Percentiles rank a stretch among this genome's conserved stretches.
Conservation (phyloP, 2,797 vertebrate species). For the Diplodus puntazzo region DNA sequence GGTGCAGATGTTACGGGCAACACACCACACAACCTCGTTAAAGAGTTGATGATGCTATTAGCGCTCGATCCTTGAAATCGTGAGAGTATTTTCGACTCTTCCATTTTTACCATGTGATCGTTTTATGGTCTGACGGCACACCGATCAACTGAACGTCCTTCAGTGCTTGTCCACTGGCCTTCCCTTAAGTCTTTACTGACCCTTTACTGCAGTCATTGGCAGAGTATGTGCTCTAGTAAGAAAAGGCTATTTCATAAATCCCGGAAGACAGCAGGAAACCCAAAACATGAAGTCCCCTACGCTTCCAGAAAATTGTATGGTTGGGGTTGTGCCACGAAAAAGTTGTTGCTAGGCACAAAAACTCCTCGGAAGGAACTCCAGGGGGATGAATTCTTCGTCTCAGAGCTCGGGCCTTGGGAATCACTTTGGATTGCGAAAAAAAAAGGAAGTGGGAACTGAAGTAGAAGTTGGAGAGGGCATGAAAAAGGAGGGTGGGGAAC, state of each 20-base stretch:
- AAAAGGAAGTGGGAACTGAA: constrained; percentile 35
- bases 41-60: constrained; percentile 63
- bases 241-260: constrained; percentile 55
- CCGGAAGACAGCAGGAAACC: constrained; percentile 58
- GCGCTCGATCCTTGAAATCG: constrained; percentile 45
- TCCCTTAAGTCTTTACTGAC: constrained; percentile 68
- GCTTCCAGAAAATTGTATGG: constrained; percentile 39
- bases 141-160: constrained; percentile 72
- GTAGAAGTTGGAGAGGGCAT: constrained; percentile 37
- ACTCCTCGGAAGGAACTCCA: constrained; percentile 41
- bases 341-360: constrained; percentile 58
- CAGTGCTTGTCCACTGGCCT: constrained; percentile 49
- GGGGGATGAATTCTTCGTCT: constrained; percentile 45
- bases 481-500: constrained; percentile 15
- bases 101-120: constrained; percentile 56
- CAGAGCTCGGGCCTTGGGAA: constrained; percentile 55
- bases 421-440: constrained; percentile 53
- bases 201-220: constrained; percentile 67
- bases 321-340: constrained; percentile 51
- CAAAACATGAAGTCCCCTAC: constrained; percentile 53
- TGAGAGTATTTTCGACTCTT: constrained; percentile 28
- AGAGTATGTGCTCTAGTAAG: constrained; percentile 31
- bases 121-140: constrained; percentile 72
- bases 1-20: constrained; percentile 46
- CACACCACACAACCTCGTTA: constrained; percentile 49